These are phyloP conservation scores for Drosophila dives DNA, from an alignment of 2,888 invertebrate species.

Conservation along the genomic window DNA sequence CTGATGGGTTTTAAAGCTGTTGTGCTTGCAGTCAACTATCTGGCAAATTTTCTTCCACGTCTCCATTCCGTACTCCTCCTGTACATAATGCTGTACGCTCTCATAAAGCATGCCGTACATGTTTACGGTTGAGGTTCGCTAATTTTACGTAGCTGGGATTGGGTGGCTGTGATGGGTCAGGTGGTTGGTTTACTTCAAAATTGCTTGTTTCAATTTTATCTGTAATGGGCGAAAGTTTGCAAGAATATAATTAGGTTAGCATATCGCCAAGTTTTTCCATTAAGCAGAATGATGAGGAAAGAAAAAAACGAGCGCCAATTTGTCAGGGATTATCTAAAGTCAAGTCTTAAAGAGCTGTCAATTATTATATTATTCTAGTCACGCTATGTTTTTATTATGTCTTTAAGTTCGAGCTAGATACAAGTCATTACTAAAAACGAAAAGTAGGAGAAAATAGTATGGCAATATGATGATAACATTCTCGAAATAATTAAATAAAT, in stretches of 20 bases:
- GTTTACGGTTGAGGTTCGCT: slow-evolving; percentile 24
- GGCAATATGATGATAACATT: background rate
- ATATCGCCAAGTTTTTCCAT: slow-evolving; percentile 64
- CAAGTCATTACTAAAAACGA: background rate
- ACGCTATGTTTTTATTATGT: background rate
- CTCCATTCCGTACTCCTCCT: slow-evolving; percentile 92
- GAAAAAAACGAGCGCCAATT: slow-evolving; percentile 40
- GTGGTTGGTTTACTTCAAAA: slow-evolving; percentile 27
- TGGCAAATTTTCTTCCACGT: slow-evolving; percentile 90
- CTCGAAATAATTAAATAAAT: background rate
- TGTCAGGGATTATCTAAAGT: slow-evolving; percentile 41
- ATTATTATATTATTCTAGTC: background rate
- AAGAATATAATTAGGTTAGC: slow-evolving; percentile 50
- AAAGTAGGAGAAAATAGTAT: background rate
- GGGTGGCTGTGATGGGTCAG: slow-evolving; percentile 3
- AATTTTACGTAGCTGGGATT: slow-evolving; percentile 12
- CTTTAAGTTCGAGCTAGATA: no score
- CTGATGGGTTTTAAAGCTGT: slow-evolving; percentile 93
- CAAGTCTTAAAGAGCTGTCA: slow-evolving; percentile 5
- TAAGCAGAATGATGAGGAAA: slow-evolving; percentile 26
- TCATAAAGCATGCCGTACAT: slow-evolving; percentile 95
- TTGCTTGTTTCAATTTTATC: slow-evolving; percentile 51
- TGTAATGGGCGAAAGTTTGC: slow-evolving; percentile 63
- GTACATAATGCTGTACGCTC: slow-evolving; percentile 92
- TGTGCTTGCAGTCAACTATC: slow-evolving; percentile 89